Conservation (phyloP, 2,113 vertebrate genomes). For the Furnarius figulus region DNA sequence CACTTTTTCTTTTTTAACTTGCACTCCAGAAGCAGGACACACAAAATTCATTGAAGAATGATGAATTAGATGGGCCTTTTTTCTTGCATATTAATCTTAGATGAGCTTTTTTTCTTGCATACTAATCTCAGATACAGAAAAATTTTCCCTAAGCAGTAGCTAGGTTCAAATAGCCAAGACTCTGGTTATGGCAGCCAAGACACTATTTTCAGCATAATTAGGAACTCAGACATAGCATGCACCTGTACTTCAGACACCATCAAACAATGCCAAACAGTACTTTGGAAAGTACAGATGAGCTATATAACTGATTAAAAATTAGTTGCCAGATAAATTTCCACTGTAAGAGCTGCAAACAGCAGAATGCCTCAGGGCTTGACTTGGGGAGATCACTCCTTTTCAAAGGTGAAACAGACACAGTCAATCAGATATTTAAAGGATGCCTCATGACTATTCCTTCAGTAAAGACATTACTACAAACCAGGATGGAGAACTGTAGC, state of each 20-base stretch:
- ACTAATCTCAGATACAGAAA: not conserved
- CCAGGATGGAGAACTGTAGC: not conserved
- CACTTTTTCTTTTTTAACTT: not conserved
- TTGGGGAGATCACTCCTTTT: not conserved
- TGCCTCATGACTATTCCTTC: not conserved
- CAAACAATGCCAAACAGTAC: not conserved
- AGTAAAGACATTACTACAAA: not conserved
- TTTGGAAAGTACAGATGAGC: not conserved
- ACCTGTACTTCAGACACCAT: not conserved
- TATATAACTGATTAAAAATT: not conserved
- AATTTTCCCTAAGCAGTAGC: not conserved
- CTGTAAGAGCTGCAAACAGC: not conserved
- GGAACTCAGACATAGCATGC: not conserved
- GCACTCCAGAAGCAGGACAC: not conserved
- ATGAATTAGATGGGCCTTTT: not conserved
- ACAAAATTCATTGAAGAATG: not conserved
- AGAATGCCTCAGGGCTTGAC: not conserved
- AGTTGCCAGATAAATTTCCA: not conserved
- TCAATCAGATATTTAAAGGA: not conserved
- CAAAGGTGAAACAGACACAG: not conserved
- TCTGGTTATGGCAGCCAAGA: not conserved
- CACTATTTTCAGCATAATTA: not conserved
- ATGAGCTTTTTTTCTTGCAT: not conserved
- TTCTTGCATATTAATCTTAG: not conserved
- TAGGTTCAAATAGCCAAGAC: not conserved